A percentile compares a stretch with the other conserved stretches of the same genome.
These are phyloP conservation scores for Xiphophorus couchianus DNA, from an alignment of 2,113 vertebrate genomes.

Conservation along the genomic window DNA sequence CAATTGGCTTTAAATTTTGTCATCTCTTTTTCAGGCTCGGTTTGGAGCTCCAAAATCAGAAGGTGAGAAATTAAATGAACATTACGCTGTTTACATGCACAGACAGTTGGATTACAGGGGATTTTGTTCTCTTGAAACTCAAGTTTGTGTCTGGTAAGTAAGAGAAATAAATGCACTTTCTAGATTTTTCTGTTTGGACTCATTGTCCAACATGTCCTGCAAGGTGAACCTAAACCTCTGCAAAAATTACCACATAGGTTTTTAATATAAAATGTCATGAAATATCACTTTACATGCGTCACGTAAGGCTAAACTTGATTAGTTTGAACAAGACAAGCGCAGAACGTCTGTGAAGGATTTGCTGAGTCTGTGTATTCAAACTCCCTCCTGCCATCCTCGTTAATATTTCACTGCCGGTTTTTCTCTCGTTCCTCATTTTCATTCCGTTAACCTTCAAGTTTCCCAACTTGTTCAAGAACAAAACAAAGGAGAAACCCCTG, in stretches of 20 bases:
- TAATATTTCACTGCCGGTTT: conserved; percentile 42
- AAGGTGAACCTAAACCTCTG: neutral
- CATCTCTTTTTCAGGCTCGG: neutral
- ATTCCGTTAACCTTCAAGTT: conserved; percentile 37
- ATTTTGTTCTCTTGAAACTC: neutral
- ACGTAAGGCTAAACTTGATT: conserved; percentile 1
- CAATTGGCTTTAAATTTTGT: conserved; percentile 6
- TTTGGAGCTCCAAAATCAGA: conserved; percentile 2
- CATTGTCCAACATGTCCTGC: neutral
- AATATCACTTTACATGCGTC: neutral
- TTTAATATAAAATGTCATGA: conserved; percentile 10
- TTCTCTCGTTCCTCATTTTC: conserved; percentile 22
- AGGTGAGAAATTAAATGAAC: neutral
- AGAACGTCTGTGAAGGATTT: conserved; percentile 15
- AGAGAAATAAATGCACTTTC: neutral
- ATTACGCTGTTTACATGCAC: neutral
- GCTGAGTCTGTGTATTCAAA: conserved; percentile 35
- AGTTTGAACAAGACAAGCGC: conserved; percentile 8
- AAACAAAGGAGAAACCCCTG: neutral
- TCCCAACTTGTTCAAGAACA: conserved; percentile 8
- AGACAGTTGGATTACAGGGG: neutral
- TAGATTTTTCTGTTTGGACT: neutral
- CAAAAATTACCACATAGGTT: neutral
- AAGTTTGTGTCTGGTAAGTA: neutral
- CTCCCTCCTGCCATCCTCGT: conserved; percentile 20